Percentiles rank a stretch among this genome's conserved stretches.
phyloP scores from a whole-genome alignment of 2,888 invertebrate species.

The Calameuta filiformis region DNA sequence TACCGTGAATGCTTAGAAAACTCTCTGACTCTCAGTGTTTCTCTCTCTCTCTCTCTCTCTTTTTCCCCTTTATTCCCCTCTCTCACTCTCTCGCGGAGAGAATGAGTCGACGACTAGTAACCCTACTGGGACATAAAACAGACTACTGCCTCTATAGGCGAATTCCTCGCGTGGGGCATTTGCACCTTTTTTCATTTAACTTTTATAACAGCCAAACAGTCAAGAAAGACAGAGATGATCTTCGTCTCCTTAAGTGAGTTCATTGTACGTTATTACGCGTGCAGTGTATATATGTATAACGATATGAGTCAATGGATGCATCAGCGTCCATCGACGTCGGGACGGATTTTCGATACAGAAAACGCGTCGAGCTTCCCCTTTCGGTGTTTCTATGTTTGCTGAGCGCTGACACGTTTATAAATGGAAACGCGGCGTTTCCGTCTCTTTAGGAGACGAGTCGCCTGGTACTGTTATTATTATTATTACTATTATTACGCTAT shows the following conservation, averaged over 20 bases:
- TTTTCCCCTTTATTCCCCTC: slow-evolving; percentile 9
- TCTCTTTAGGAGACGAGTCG: not conserved
- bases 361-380: not conserved
- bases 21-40: slow-evolving; percentile 19
- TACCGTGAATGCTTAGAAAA: no score
- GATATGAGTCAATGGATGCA: not conserved
- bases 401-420: not conserved
- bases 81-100: slow-evolving; percentile 7
- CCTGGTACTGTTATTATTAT: not conserved
- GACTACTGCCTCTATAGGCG: not conserved
- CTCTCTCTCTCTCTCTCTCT: slow-evolving; percentile 11
- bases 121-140: not conserved
- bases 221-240: not conserved
- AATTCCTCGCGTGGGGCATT: not conserved
- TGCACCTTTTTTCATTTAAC: not conserved
- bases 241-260: not conserved
- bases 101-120: not conserved
- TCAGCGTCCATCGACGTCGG: not conserved
- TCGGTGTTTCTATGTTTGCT: not conserved
- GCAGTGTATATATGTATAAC: not conserved
- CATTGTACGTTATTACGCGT: not conserved
- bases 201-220: not conserved
- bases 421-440: not conserved
- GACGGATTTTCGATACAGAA: not conserved
- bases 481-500: not conserved